A percentile compares a stretch with the other conserved stretches of the same genome.
These are phyloP conservation scores for Psococerastis gibbosa DNA, from an alignment of 2,888 invertebrate genomes.

Conservation along the genomic window DNA sequence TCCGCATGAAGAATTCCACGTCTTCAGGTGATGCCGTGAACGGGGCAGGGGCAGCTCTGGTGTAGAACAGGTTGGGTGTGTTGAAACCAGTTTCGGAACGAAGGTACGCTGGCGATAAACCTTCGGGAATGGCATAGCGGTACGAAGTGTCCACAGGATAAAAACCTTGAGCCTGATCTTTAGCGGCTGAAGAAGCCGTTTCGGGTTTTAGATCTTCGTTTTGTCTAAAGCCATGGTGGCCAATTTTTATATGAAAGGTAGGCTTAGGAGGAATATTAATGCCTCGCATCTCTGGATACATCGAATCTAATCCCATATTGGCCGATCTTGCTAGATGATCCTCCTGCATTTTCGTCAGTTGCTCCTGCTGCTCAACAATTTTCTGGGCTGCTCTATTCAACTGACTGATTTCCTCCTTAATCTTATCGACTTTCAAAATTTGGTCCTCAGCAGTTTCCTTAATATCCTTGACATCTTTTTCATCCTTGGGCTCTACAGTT, in stretches of 20 bases:
- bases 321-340: not conserved
- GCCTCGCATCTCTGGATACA: not conserved
- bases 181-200: not conserved
- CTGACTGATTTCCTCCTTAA: conserved; percentile 1
- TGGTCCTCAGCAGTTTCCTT: not conserved
- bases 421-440: not conserved
- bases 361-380: conserved; percentile 3
- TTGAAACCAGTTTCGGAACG: not conserved
- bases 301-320: not conserved
- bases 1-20: conserved; percentile 1
- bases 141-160: not conserved
- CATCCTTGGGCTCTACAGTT: too few species aligned
- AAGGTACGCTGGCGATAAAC: not conserved
- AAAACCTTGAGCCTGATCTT: not conserved
- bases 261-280: not conserved
- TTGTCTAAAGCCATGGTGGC: too few species aligned
- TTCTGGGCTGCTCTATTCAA: not conserved
- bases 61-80: not conserved
- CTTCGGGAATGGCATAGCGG: not conserved
- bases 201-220: not conserved
- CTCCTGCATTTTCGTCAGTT: not conserved
- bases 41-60: not conserved
- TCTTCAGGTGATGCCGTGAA: not conserved
- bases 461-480: not conserved
- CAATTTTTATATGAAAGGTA: too few species aligned